Percentiles rank a stretch among this genome's conserved stretches.
Conservation (phyloP, 2,888 invertebrate genomes). For the Lasioglossum vierecki region DNA sequence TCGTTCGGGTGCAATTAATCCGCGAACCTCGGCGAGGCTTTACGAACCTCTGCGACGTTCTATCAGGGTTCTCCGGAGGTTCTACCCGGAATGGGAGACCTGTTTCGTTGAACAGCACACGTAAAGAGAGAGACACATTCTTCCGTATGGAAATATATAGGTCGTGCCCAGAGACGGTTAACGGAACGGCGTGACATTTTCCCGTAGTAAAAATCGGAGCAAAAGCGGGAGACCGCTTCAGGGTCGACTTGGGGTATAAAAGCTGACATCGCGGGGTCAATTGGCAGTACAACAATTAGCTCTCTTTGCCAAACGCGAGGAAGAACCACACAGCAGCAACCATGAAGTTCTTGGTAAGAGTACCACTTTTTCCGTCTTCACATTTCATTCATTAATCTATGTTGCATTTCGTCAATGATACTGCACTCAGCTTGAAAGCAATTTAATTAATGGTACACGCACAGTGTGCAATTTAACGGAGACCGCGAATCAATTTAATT, state of each 20-base stretch:
- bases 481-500: no score
- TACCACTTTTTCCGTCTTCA: not conserved
- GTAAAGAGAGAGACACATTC: slow-evolving; percentile 23
- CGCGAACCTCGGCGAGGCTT: not conserved
- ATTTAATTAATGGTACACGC: no score
- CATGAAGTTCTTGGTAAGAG: slow-evolving; percentile 59
- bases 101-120: slow-evolving; percentile 35
- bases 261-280: slow-evolving; percentile 51
- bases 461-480: no score
- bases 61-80: not conserved
- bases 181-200: slow-evolving; percentile 57
- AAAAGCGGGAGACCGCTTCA: slow-evolving; percentile 47
- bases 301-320: not conserved
- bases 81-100: not conserved
- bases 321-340: not conserved
- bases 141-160: slow-evolving; percentile 35
- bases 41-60: not conserved
- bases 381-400: not conserved
- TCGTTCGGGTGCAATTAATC: slow-evolving; percentile 17
- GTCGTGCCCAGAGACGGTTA: slow-evolving; percentile 16
- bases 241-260: slow-evolving; percentile 69
- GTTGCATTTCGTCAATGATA: no score
- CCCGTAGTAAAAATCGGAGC: slow-evolving; percentile 44
- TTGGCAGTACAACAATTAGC: slow-evolving; percentile 53
- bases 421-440: not conserved